A percentile compares a stretch with the other conserved stretches of the same genome.
phyloP scores from a whole-genome alignment of 2,113 vertebrate species.

The Toxotes chatareus region DNA sequence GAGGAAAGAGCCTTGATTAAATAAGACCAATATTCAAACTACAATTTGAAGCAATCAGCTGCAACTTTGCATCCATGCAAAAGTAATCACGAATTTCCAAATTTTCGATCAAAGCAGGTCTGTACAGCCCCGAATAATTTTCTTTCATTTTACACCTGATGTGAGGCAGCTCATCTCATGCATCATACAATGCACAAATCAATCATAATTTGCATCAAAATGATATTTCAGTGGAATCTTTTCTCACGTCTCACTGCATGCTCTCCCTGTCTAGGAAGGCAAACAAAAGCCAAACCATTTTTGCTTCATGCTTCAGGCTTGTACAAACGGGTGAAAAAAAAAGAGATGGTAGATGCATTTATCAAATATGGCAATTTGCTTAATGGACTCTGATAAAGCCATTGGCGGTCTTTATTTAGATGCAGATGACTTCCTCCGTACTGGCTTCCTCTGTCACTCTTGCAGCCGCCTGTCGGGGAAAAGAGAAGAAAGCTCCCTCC shows the following conservation, averaged over 20 bases:
- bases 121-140: constrained; percentile 29
- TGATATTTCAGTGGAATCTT: constrained; percentile 34
- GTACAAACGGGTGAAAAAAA: constrained; percentile 49
- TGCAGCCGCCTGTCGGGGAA: constrained; percentile 54
- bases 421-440: constrained; percentile 80
- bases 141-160: constrained; percentile 36
- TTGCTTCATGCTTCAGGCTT: constrained; percentile 56
- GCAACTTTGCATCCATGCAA: constrained; percentile 15
- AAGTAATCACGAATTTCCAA: constrained; percentile 33
- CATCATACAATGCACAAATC: constrained; percentile 25
- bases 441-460: constrained; percentile 69
- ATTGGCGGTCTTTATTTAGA: constrained; percentile 82
- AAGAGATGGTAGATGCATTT: constrained; percentile 71
- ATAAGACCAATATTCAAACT: constrained; percentile 19
- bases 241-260: constrained; percentile 28
- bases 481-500: constrained; percentile 49
- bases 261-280: constrained; percentile 48
- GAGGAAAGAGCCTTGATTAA: constrained; percentile 20
- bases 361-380: constrained; percentile 82
- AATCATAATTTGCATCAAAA: constrained; percentile 59
- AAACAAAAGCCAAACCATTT: constrained; percentile 58
- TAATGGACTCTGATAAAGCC: constrained; percentile 85
- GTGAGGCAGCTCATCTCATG: constrained; percentile 28
- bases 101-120: constrained; percentile 36
- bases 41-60: constrained; percentile 5